Conservation (phyloP, 35 echinoderm and acorn worm species). For the Chiridota heheva region DNA sequence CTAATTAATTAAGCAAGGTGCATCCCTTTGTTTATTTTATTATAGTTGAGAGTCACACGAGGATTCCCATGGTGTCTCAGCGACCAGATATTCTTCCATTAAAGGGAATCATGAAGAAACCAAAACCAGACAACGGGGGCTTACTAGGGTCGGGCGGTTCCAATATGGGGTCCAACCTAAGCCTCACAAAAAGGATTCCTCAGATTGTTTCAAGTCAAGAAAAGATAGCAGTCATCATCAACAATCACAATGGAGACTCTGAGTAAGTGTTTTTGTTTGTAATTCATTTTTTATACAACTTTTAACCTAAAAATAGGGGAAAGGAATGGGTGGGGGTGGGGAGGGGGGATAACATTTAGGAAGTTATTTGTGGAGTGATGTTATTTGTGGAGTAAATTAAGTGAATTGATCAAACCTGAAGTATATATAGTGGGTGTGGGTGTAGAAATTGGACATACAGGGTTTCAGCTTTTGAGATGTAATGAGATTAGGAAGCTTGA, state of each 20-base stretch:
- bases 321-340: no score
- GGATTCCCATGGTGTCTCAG: conserved; percentile 69
- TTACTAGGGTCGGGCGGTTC: conserved; percentile 63
- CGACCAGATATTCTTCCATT: conserved; percentile 92
- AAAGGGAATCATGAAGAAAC: conserved; percentile 96
- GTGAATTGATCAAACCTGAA: no score
- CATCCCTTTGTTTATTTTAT: not conserved
- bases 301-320: no score
- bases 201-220: conserved; percentile 48
- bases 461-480: no score
- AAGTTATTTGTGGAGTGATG: no score
- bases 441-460: no score
- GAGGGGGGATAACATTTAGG: no score
- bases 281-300: conserved; percentile 7
- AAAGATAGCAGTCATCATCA: conserved; percentile 48
- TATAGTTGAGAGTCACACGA: conserved; percentile 46
- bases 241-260: conserved; percentile 43
- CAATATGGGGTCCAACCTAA: conserved; percentile 36
- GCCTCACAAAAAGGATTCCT: conserved; percentile 67
- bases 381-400: no score
- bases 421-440: no score
- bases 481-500: no score
- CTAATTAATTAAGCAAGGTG: not conserved
- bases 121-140: conserved; percentile 62
- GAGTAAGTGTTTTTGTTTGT: conserved; percentile 63